Base-by-base conservation (phyloP, 2,113 vertebrate species). In the Girardinichthys multiradiatus region DNA sequence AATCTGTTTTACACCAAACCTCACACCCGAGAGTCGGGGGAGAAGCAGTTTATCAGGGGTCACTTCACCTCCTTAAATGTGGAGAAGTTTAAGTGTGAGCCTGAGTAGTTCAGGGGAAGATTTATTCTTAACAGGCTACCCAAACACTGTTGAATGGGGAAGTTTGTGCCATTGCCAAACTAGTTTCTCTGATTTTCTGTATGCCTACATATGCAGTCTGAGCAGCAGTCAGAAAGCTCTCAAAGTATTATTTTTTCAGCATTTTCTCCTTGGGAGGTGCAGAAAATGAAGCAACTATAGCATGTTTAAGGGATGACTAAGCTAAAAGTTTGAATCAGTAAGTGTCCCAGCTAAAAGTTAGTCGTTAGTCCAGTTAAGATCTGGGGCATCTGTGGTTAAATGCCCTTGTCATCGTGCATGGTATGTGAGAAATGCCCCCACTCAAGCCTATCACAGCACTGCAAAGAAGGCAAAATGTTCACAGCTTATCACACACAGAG, bases 341-440 rank as follows among this genome's bases (percentile, higher is more conserved):
- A 5, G 5, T 65, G 51, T 77, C 57, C 42, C 74, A 27, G 11
- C 0, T n/a, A 51, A 71, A 66, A n/a, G 37, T n/a, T n/a, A n/a
- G n/a, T 58, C n/a, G 70, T 37, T 33, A 68, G 51, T 76, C 61
- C 39, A 17, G 59, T 76, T 70, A 28, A 30, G 69, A 57, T 74
- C 57, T 69, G 71, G 72, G 37, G 62, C 70, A 27, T n/a, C 27
- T 57, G 70, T 57, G 74, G 77, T 83, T 83, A 72, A 26, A 87
- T 67, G 27, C 65, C 80, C 68, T 87, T 86, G 87, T 78, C 86
- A 91, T 82, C 81, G 79, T 72, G 70, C 83, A 58, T 45, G 83
- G 89, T 79, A 92, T 92, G 84, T 78, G 67, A 89, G 76, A 87
- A 92, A 92, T 92, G 91, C 87, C 74, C 48, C 54, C 37, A 61